Evolutionary conservation across 2,113 vertebrate species (phyloP).

Genomic region (Upupa epops): DNA sequence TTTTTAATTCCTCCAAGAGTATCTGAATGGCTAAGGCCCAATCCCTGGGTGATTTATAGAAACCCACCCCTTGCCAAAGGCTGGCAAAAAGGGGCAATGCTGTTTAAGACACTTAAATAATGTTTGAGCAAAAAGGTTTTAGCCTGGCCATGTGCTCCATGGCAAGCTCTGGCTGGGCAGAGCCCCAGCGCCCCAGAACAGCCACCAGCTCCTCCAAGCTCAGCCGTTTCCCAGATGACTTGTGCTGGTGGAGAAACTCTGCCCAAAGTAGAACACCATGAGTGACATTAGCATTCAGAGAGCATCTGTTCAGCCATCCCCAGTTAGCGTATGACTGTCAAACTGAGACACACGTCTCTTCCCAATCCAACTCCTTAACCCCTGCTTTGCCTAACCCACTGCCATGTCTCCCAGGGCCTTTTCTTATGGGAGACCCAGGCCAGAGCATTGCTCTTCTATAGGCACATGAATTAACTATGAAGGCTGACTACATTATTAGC

Average conservation of each 20-base stretch:
- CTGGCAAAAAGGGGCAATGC: not conserved
- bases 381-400: constrained; percentile 47
- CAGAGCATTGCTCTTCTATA: not conserved
- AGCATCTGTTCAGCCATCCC: constrained; percentile 69
- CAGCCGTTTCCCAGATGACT: constrained; percentile 37
- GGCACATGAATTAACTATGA: constrained; percentile 24
- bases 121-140: not conserved
- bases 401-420: not conserved
- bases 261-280: constrained; percentile 66
- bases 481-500: not conserved
- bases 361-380: constrained; percentile 66
- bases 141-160: accelerated
- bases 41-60: not conserved
- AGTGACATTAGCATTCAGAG: constrained; percentile 67
- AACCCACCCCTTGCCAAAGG: not conserved
- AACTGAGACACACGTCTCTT: constrained; percentile 61
- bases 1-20: constrained; percentile 48
- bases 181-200: not conserved
- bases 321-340: constrained; percentile 63
- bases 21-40: not conserved
- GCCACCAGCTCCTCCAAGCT: constrained; percentile 6
- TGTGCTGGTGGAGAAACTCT: constrained; percentile 55
- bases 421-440: not conserved
- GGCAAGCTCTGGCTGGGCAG: not conserved
- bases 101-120: not conserved